Base-by-base conservation (phyloP, 2,888 invertebrate genomes). In the Caradrina kadenii region DNA sequence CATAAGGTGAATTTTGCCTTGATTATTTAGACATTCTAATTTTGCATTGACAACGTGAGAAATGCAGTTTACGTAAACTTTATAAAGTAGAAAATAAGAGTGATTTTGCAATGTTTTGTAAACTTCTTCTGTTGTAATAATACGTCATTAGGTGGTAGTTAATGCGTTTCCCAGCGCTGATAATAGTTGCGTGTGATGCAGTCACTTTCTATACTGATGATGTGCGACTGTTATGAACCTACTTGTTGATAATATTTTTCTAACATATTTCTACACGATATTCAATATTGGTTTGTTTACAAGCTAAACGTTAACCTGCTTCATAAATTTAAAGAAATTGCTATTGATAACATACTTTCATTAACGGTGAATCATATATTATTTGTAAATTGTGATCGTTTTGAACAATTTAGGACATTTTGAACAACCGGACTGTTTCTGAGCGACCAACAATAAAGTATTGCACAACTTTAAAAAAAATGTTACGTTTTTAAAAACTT, bases 201-300 rank as follows among this genome's bases (percentile, higher is more conserved):
- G 63, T 69, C 77, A 71, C 78, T 80, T 70, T 83, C 81, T 63
- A 66, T 55, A 50, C 49, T 6, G 35, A 39, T 62, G 65, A 26
- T 59, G 53, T 68, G 59, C 17, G 42, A 55, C 50, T 55, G 22
- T 61, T 35, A 22, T 55, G 35, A 54, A 26, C 26, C 26, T 26
- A 50, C 54, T 60, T 31, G 53, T 19, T 53, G 26, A 1, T 2
- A 22, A 2, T 11, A 49, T 42, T 39, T 48, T 58, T n/a, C 22
- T 11, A 10, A 2, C 4, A 45, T 17, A n/a, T n/a, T n/a, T n/a
- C n/a, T n/a, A n/a, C n/a, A n/a, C n/a, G 11, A 15, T 17, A 15
- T 1, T 22, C 3, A 11, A 49, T 19, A 17, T 15, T 13, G 19
- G 11, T 56, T 0, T 13, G 39, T 68, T 48, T 75, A 75, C 17